phyloP scores from a whole-genome alignment of 2,113 vertebrate species.

The Piliocolobus tephrosceles region DNA sequence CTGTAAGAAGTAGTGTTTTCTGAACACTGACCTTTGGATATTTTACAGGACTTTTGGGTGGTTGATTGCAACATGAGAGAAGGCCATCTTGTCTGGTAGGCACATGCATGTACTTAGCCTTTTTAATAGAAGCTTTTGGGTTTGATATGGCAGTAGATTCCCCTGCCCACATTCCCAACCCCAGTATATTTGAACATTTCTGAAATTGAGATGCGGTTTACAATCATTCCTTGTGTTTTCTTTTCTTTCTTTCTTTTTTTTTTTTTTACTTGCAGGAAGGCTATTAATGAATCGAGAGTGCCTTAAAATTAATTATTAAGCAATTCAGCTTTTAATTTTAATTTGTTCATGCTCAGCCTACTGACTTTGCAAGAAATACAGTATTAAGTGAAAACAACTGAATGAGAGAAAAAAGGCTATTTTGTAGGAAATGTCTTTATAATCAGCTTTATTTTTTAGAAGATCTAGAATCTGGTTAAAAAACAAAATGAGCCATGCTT shows the following conservation, averaged over 20 bases:
- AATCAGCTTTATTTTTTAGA: not conserved
- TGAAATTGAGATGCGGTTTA: not conserved
- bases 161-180: rapidly evolving
- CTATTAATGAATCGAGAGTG: not conserved
- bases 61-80: not conserved
- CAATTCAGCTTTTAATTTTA: slow-evolving; percentile 16
- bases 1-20: not conserved
- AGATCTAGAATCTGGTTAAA: slow-evolving; percentile 18
- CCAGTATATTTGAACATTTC: not conserved
- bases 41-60: not conserved
- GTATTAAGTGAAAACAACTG: slow-evolving; percentile 8
- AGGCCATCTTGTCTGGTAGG: not conserved
- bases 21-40: too few relatives aligned
- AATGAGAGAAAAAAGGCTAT: not conserved
- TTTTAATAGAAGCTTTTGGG: not conserved
- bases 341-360: slow-evolving; percentile 27
- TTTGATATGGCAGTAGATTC: not conserved
- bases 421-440: not conserved
- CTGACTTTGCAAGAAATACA: not conserved
- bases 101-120: too few relatives aligned
- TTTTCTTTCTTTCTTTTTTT: not conserved
- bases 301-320: slow-evolving; percentile 39
- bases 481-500: not conserved
- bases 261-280: not conserved
- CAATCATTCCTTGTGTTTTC: not conserved